phyloP scores from a whole-genome alignment of 2,113 vertebrate species.

The Passer domesticus region DNA sequence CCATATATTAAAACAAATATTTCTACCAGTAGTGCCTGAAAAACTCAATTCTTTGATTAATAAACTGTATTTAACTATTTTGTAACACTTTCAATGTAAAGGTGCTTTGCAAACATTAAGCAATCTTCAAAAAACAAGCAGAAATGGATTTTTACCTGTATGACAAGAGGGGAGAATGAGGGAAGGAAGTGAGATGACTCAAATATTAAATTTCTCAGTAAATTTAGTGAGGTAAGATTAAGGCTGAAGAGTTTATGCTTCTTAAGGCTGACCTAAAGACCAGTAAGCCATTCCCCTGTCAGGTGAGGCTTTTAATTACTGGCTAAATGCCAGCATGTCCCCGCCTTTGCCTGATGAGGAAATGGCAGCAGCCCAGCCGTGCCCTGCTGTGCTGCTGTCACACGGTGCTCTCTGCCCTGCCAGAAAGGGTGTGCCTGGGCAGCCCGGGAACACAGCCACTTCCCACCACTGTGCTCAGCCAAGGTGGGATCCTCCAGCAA shows the following conservation, averaged over 20 bases:
- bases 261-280: constrained; percentile 12
- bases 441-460: neutral
- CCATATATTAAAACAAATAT: neutral
- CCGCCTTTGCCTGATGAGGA: neutral
- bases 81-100: neutral
- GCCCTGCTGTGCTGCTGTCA: neutral
- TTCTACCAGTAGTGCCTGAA: neutral
- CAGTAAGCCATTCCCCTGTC: neutral
- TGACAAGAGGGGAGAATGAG: neutral
- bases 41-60: neutral
- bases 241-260: neutral
- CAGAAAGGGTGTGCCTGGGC: neutral
- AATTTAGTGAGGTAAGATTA: neutral
- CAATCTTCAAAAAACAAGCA: neutral
- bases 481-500: neutral
- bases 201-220: neutral
- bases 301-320: constrained; percentile 19
- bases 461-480: neutral
- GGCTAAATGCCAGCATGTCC: neutral
- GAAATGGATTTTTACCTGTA: neutral
- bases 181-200: neutral
- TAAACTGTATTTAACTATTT: neutral
- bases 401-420: neutral
- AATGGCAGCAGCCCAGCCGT: neutral
- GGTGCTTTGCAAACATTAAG: neutral